Percentiles rank a stretch among this genome's conserved stretches.
These are phyloP conservation scores for Eristalis tenax DNA, from an alignment of 2,888 invertebrate genomes.

Conservation along the genomic window DNA sequence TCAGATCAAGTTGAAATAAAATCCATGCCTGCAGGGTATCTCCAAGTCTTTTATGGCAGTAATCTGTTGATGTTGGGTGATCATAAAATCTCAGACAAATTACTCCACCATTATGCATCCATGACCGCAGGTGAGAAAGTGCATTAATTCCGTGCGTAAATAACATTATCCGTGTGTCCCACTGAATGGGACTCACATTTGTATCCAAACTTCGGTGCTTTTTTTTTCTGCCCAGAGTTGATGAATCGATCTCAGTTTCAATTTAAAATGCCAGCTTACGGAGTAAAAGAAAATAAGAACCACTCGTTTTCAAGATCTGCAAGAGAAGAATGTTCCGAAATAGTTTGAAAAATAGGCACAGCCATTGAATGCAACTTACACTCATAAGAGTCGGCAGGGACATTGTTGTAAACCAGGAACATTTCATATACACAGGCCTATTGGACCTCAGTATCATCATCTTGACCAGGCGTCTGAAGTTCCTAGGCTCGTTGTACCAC, in stretches of 20 bases:
- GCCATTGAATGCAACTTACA: conserved; percentile 72
- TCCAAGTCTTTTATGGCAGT: too few species aligned
- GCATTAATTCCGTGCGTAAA: too few species aligned
- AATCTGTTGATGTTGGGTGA: too few species aligned
- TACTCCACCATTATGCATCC: too few species aligned
- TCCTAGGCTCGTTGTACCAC: conserved; percentile 76
- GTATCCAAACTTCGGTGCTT: too few species aligned
- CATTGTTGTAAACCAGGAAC: conserved; percentile 78
- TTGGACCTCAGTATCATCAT: conserved; percentile 78
- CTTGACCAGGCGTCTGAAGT: conserved; percentile 75
- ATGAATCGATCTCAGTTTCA: background rate
- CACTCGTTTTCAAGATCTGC: conserved; percentile 77
- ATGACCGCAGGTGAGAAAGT: too few species aligned
- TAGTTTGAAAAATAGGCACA: background rate
- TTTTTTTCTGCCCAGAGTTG: too few species aligned
- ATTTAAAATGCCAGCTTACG: conserved; percentile 74
- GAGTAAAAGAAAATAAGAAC: conserved; percentile 77
- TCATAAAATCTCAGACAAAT: too few species aligned
- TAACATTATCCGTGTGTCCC: too few species aligned
- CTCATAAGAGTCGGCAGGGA: conserved; percentile 76
- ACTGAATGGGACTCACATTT: too few species aligned
- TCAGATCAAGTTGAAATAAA: too few species aligned
- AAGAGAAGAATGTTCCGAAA: conserved; percentile 24
- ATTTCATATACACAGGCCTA: conserved; percentile 73
- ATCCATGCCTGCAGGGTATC: too few species aligned